Percentiles rank a stretch among this genome's conserved stretches.
Evolutionary conservation across 2,113 vertebrate species (phyloP).

Genomic region (Strigops habroptila): DNA sequence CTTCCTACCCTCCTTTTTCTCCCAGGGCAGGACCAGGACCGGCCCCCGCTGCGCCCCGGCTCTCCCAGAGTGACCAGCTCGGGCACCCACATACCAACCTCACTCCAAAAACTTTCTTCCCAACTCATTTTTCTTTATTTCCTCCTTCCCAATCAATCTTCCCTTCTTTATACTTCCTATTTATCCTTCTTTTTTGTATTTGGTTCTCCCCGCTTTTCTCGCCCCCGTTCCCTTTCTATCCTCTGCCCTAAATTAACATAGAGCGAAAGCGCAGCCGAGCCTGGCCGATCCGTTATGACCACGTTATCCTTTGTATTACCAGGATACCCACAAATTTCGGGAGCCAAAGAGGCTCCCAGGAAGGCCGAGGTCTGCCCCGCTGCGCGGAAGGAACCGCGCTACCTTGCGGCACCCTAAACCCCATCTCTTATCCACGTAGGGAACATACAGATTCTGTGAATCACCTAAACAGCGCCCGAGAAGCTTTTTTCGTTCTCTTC

Average conservation of each 20-base stretch:
- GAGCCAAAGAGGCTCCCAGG: neutral
- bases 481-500: neutral
- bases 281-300: fast-evolving
- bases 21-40: neutral
- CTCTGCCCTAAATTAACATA: neutral
- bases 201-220: neutral
- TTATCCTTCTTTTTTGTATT: neutral
- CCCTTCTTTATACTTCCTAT: neutral
- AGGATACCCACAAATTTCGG: neutral
- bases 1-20: neutral
- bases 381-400: fast-evolving
- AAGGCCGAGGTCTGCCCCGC: neutral
- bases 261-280: neutral
- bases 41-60: no score
- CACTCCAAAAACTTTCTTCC: neutral
- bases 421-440: fast-evolving
- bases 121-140: neutral
- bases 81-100: neutral
- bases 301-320: neutral
- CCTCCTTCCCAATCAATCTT: neutral
- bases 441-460: neutral
- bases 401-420: neutral
- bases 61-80: neutral
- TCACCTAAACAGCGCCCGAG: neutral
- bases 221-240: fast-evolving